Percentiles rank a stretch among this genome's conserved stretches.
Conservation (phyloP, 2,888 invertebrate genomes). For the Physocephala rufipes region DNA sequence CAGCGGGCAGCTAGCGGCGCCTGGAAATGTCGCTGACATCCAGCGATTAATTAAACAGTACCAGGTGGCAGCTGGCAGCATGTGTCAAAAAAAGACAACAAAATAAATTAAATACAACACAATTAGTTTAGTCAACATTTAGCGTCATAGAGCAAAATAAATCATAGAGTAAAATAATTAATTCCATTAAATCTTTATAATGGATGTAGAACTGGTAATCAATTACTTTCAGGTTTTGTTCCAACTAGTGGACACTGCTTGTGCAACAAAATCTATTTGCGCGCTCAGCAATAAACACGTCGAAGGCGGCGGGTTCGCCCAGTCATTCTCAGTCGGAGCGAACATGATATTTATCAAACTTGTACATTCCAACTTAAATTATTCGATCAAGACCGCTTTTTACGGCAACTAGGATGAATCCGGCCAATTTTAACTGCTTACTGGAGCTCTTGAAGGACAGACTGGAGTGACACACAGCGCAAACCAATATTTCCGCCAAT, state of each 20-base stretch:
- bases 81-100: no score
- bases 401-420: no score
- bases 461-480: slow-evolving; percentile 4
- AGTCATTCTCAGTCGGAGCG: slow-evolving; percentile 33
- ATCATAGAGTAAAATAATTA: no score
- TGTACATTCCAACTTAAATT: slow-evolving; percentile 24
- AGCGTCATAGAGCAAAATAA: no score
- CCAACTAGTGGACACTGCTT: background rate
- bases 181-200: no score
- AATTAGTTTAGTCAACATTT: no score
- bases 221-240: background rate
- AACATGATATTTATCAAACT: slow-evolving; percentile 32
- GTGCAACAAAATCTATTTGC: slow-evolving; percentile 11
- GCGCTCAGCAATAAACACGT: background rate
- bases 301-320: slow-evolving; percentile 34
- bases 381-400: slow-evolving; percentile 39
- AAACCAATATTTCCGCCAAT: slow-evolving; percentile 18
- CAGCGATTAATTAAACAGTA: no score
- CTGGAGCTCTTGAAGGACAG: background rate
- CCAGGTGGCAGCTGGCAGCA: no score
- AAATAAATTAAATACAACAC: no score
- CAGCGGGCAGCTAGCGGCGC: no score
- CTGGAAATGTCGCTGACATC: no score
- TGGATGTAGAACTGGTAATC: slow-evolving; percentile 1
- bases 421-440: slow-evolving; percentile 30